A percentile compares a stretch with the other conserved stretches of the same genome.
Conservation (phyloP, 1,140 invertebrate species). For the Pygmarrhopalites habei region DNA sequence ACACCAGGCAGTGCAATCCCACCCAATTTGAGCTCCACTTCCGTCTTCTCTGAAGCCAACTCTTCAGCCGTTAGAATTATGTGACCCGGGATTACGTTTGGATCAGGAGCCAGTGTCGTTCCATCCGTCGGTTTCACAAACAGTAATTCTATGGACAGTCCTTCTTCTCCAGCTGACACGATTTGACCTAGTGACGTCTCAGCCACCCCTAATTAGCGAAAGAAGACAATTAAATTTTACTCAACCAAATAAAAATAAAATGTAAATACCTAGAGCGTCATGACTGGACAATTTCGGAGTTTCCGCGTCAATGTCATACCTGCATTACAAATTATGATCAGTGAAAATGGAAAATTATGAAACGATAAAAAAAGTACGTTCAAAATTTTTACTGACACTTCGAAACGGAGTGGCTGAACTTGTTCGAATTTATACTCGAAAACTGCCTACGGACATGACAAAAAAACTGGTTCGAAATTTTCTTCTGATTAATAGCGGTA, state of each 20-base stretch:
- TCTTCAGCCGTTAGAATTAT: constrained; percentile 34
- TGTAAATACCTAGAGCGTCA: constrained; percentile 55
- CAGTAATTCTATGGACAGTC: constrained; percentile 29
- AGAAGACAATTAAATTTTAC: no score
- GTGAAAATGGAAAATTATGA: no score
- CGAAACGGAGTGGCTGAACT: constrained; percentile 49
- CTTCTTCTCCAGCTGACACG: constrained; percentile 41
- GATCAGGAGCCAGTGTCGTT: not conserved
- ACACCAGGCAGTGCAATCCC: not conserved
- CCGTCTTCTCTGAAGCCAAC: constrained; percentile 31
- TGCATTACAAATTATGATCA: no score
- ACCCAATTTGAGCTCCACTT: constrained; percentile 6
- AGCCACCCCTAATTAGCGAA: constrained; percentile 50
- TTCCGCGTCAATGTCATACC: constrained; percentile 51
- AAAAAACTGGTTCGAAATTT: no score
- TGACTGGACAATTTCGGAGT: constrained; percentile 47
- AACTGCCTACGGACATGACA: constrained; percentile 21
- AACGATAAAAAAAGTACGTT: no score
- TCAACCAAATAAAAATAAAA: no score
- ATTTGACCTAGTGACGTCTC: constrained; percentile 49
- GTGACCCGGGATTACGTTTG: constrained; percentile 18
- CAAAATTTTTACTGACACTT: no score
- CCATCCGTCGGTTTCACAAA: constrained; percentile 5
- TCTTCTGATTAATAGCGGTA: no score
- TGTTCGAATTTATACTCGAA: constrained; percentile 48